A percentile compares a stretch with the other conserved stretches of the same genome.
Conservation (phyloP, 2,113 vertebrate species). For the Lophius piscatorius region DNA sequence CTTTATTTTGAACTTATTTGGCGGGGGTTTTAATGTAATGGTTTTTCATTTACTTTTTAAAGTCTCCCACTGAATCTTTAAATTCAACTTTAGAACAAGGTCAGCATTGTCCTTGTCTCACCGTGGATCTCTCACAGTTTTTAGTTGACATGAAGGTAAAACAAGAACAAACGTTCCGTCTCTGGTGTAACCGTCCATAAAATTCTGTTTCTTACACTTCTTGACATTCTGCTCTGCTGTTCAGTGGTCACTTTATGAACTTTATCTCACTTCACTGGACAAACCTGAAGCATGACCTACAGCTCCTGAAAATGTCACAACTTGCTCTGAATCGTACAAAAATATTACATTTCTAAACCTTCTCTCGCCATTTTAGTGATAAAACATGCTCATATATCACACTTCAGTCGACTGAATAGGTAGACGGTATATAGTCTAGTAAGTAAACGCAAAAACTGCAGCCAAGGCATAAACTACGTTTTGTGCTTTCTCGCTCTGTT, state of each 20-base stretch:
- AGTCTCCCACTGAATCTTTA: too few species aligned
- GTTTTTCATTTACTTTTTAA: too few species aligned
- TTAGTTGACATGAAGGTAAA: background rate
- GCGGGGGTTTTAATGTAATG: too few species aligned
- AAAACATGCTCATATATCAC: background rate
- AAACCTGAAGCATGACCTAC: slow-evolving; percentile 21
- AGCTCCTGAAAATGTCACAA: slow-evolving; percentile 50
- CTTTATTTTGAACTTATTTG: too few species aligned
- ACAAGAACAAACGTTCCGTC: background rate
- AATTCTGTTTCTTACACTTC: slow-evolving; percentile 13
- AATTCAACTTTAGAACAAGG: too few species aligned
- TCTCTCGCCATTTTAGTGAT: background rate
- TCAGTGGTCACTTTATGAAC: slow-evolving; percentile 35
- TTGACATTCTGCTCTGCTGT: slow-evolving; percentile 44
- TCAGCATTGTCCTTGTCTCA: too few species aligned
- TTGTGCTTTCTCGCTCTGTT: slow-evolving; percentile 10
- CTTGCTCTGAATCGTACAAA: background rate
- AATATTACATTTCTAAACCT: background rate
- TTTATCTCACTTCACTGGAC: slow-evolving; percentile 47
- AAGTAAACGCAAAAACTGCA: slow-evolving; percentile 45
- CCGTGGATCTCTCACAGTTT: too few species aligned
- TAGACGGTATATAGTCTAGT: slow-evolving; percentile 1
- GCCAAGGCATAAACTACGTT: slow-evolving; percentile 25
- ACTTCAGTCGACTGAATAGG: background rate
- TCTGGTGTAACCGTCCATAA: slow-evolving; percentile 5